Conservation (phyloP, 2,888 invertebrate species). For the Nomada fabriciana region DNA sequence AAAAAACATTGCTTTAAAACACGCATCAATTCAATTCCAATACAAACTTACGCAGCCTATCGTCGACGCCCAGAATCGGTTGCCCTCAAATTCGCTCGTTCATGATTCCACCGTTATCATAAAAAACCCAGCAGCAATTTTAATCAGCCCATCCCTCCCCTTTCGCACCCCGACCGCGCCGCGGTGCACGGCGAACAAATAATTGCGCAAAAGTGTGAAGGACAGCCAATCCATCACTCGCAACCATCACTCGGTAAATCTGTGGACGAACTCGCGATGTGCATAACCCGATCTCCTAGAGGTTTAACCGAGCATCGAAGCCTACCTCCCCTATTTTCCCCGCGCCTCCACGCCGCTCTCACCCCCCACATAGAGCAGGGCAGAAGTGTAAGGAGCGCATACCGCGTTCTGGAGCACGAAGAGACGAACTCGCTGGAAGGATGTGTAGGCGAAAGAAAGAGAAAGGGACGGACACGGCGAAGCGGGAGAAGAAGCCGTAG, state of each 20-base stretch:
- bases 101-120: not conserved
- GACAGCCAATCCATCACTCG: conserved; percentile 64
- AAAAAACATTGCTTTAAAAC: too few relatives aligned
- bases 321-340: conserved; percentile 57
- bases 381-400: conserved; percentile 63
- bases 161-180: too few relatives aligned
- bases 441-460: conserved; percentile 56
- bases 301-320: conserved; percentile 71
- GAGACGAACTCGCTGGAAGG: conserved; percentile 56
- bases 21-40: not conserved
- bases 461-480: conserved; percentile 40
- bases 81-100: not conserved
- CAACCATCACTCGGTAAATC: conserved; percentile 72
- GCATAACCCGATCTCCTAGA: conserved; percentile 76
- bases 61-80: not conserved
- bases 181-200: not conserved
- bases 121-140: not conserved
- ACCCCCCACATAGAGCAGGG: conserved; percentile 59
- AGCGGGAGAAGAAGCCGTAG: conserved; percentile 33
- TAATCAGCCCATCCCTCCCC: not conserved
- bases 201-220: not conserved
- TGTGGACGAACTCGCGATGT: conserved; percentile 70
- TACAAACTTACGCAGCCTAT: not conserved
- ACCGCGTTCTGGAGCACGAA: conserved; percentile 67
- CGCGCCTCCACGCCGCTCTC: conserved; percentile 35